Conservation (phyloP, 1,140 invertebrate species). For the Drosophila leontia region DNA sequence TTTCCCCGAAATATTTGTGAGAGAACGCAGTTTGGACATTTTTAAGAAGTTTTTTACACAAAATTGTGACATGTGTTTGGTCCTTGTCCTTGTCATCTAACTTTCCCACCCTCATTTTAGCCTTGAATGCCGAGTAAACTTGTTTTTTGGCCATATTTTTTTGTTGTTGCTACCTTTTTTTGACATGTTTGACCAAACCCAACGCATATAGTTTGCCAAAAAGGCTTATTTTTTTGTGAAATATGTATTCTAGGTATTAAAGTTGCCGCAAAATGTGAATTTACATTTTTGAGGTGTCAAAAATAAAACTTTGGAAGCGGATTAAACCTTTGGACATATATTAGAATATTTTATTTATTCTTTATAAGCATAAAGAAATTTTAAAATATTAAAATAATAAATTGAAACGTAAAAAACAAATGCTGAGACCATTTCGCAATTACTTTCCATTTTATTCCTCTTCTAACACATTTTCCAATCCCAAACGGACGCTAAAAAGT, state of each 20-base stretch:
- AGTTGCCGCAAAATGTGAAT: neutral
- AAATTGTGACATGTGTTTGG: conserved; percentile 79
- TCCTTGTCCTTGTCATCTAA: conserved; percentile 46
- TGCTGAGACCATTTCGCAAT: neutral
- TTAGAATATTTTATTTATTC: neutral
- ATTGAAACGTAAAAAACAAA: neutral
- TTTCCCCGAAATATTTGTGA: conserved; percentile 39
- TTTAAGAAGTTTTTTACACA: conserved; percentile 74
- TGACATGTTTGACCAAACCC: conserved; percentile 22
- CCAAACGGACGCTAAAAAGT: conserved; percentile 22
- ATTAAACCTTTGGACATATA: neutral
- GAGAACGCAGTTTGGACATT: conserved; percentile 64
- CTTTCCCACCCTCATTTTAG: conserved; percentile 19
- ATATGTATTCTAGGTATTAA: conserved; percentile 47
- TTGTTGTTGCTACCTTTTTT: conserved; percentile 12
- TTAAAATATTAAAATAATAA: neutral
- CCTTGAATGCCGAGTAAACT: conserved; percentile 23
- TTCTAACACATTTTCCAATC: neutral
- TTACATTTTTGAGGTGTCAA: conserved; percentile 4
- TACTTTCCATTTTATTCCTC: conserved; percentile 1
- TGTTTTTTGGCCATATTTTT: conserved; percentile 33
- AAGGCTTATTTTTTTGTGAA: conserved; percentile 30
- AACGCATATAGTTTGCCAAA: conserved; percentile 21
- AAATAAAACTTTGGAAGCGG: neutral
- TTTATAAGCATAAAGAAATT: too few species aligned